A percentile compares a stretch with the other conserved stretches of the same genome.
Evolutionary conservation across 2,113 vertebrate genomes (phyloP).

Genomic region (Crotalus horridus): DNA sequence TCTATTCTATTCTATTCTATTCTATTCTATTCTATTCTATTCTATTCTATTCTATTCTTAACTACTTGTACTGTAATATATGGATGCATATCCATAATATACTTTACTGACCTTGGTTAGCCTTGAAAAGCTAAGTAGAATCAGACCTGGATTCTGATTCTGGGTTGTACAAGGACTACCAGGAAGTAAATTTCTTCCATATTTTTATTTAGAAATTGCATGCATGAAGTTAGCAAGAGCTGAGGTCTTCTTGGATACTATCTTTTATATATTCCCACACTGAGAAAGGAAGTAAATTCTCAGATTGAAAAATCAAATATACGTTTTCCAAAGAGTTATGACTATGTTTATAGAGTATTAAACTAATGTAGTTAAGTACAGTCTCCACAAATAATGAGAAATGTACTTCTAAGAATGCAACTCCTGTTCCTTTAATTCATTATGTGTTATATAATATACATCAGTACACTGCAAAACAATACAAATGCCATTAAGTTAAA

Average conservation of each 20-base stretch:
- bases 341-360: not conserved
- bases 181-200: not conserved
- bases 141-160: not conserved
- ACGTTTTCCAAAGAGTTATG: not conserved
- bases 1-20: no score
- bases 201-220: not conserved
- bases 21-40: no score
- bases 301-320: not conserved
- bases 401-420: not conserved
- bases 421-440: not conserved
- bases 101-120: not conserved
- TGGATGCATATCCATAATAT: not conserved
- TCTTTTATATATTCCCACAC: not conserved
- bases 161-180: not conserved
- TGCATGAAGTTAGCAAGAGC: not conserved
- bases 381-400: not conserved
- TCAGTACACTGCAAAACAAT: not conserved
- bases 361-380: not conserved
- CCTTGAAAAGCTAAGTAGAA: not conserved
- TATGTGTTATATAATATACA: not conserved
- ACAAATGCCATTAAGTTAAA: conserved; percentile 30
- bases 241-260: not conserved
- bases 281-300: not conserved
- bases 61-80: not conserved
- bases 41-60: no score